phyloP scores from a whole-genome alignment of 2,888 invertebrate genomes.

The Alcis repandata region DNA sequence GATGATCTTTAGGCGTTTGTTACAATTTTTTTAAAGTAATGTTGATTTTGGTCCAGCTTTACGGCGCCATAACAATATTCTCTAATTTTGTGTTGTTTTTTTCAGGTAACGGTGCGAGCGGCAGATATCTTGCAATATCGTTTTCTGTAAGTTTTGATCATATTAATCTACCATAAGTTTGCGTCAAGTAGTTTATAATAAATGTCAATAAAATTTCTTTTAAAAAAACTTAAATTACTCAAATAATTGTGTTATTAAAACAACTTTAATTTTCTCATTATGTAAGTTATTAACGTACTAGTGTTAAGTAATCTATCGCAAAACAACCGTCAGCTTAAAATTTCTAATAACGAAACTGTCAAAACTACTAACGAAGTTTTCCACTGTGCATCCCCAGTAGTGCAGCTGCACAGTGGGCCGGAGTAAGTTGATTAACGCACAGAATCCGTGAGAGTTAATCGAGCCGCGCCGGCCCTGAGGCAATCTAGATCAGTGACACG shows the following conservation, averaged over 20 bases:
- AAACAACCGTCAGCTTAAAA: not conserved
- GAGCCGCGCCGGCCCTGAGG: constrained; percentile 18
- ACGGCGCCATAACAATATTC: too few species aligned
- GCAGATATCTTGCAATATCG: not conserved
- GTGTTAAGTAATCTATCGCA: not conserved
- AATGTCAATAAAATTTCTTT: too few species aligned
- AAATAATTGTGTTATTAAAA: too few species aligned
- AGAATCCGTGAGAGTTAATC: not conserved
- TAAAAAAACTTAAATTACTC: too few species aligned
- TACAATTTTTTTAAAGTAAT: too few species aligned
- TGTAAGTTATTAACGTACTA: too few species aligned
- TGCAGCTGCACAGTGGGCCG: not conserved
- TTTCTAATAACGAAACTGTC: not conserved
- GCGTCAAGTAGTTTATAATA: too few species aligned
- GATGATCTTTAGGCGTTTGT: too few species aligned
- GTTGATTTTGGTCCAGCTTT: too few species aligned
- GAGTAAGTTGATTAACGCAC: constrained; percentile 14
- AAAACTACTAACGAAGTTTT: not conserved
- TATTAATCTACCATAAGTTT: too few species aligned
- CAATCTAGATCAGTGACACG: constrained; percentile 15
- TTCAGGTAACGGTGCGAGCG: constrained; percentile 7
- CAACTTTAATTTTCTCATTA: too few species aligned
- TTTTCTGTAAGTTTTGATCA: constrained; percentile 5
- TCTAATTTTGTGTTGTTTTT: not conserved
- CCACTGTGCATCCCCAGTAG: not conserved